These are phyloP conservation scores for Baryphthengus martii DNA, from an alignment of 2,113 vertebrate species.

Conservation along the genomic window DNA sequence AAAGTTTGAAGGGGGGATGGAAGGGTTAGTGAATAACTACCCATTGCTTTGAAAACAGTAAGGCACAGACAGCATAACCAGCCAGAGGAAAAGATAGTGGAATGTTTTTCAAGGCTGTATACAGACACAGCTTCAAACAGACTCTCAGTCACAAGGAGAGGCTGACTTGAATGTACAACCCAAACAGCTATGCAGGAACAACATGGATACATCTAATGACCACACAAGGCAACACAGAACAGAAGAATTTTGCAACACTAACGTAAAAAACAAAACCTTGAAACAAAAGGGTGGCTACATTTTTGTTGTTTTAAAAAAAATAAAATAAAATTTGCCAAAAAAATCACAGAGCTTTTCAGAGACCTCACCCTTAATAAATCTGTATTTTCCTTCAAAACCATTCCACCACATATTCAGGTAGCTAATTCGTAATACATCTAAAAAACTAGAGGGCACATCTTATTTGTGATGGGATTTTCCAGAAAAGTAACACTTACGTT, in stretches of 20 bases:
- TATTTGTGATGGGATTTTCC: not conserved
- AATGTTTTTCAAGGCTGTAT: not conserved
- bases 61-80: not conserved
- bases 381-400: not conserved
- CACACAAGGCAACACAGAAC: not conserved
- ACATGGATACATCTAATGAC: not conserved
- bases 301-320: not conserved
- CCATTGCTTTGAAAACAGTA: not conserved
- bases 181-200: not conserved
- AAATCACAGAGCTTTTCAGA: not conserved
- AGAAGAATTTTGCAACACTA: not conserved
- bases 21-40: not conserved
- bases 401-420: not conserved
- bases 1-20: not conserved
- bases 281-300: not conserved
- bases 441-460: not conserved
- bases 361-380: not conserved
- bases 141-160: not conserved
- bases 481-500: not conserved
- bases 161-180: not conserved
- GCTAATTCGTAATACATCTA: not conserved
- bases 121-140: not conserved
- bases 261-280: not conserved
- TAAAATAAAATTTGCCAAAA: not conserved
- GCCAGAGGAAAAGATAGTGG: not conserved